Evolutionary conservation across 2,888 invertebrate species (phyloP).

Genomic region (Poecilobothrus nobilitatus): DNA sequence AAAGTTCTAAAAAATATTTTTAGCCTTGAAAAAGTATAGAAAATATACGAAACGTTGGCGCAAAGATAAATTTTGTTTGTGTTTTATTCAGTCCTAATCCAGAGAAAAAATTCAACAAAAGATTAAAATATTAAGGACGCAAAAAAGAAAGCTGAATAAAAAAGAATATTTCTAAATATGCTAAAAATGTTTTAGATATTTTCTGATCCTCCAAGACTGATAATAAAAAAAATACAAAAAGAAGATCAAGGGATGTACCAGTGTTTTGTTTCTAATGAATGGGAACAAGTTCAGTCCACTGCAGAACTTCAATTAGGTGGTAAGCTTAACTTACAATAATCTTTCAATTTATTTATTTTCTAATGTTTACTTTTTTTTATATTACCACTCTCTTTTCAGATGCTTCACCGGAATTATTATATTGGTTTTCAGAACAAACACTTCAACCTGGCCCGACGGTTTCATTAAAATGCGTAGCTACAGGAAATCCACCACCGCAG

Average conservation of each 20-base stretch:
- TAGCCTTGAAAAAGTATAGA: too few species aligned
- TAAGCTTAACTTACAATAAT: constrained; percentile 39
- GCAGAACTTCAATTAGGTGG: constrained; percentile 74
- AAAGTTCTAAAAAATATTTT: too few species aligned
- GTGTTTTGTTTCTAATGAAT: constrained; percentile 76
- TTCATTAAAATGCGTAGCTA: constrained; percentile 87
- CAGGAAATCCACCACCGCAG: constrained; percentile 87
- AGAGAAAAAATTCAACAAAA: too few species aligned
- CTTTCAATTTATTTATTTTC: constrained; percentile 12
- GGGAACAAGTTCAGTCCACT: constrained; percentile 75
- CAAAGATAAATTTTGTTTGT: too few species aligned
- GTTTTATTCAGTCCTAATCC: too few species aligned
- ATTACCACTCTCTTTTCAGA: constrained; percentile 48
- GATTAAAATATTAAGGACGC: too few species aligned
- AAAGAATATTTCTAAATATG: background rate
- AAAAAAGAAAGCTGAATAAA: too few species aligned
- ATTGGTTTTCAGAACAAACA: constrained; percentile 88
- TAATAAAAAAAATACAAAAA: constrained; percentile 60
- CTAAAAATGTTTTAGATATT: constrained; percentile 32
- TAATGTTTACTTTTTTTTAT: constrained; percentile 12
- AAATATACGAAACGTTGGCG: too few species aligned
- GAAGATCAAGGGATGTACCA: constrained; percentile 89
- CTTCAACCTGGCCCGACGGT: constrained; percentile 85
- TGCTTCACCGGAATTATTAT: constrained; percentile 78
- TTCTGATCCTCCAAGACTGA: constrained; percentile 46